These are phyloP conservation scores for Trachurus trachurus DNA, from an alignment of 2,797 vertebrate species.

Conservation along the genomic window DNA sequence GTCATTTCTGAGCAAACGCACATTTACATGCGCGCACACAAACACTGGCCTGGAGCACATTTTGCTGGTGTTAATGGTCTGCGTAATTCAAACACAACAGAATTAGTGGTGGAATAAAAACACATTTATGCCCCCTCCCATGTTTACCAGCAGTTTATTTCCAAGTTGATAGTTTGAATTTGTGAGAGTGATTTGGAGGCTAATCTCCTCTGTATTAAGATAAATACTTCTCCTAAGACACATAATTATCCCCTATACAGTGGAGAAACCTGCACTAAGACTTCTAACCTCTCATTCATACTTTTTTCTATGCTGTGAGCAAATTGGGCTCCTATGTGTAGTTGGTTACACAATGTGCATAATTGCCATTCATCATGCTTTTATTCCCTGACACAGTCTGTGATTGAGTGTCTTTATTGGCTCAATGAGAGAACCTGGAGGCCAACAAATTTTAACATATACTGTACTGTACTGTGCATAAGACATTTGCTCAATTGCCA, in stretches of 20 bases:
- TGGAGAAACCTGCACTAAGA: conserved; percentile 30
- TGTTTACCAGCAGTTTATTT: conserved; percentile 73
- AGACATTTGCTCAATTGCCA: conserved; percentile 25
- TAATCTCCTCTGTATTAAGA: conserved; percentile 64
- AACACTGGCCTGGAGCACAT: conserved; percentile 59
- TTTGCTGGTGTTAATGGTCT: conserved; percentile 76
- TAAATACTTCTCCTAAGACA: conserved; percentile 46
- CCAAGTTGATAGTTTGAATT: conserved; percentile 59
- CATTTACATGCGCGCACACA: conserved; percentile 14
- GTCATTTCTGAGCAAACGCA: conserved; percentile 61
- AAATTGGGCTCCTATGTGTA: conserved; percentile 22
- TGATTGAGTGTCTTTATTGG: conserved; percentile 24
- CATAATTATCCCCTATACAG: conserved; percentile 46
- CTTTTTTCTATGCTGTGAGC: conserved; percentile 12
- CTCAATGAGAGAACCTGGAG: neutral
- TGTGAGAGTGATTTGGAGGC: conserved; percentile 58
- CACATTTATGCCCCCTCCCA: conserved; percentile 57
- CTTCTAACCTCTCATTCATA: conserved; percentile 38
- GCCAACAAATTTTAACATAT: conserved; percentile 14
- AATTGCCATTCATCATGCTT: conserved; percentile 33
- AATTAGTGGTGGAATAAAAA: conserved; percentile 74
- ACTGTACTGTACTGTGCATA: neutral
- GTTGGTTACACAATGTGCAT: conserved; percentile 35
- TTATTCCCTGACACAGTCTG: conserved; percentile 24
- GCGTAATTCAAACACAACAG: conserved; percentile 79